These are phyloP conservation scores for Coracias cyanogaster DNA, from an alignment of 2,797 vertebrate species.

Conservation along the genomic window DNA sequence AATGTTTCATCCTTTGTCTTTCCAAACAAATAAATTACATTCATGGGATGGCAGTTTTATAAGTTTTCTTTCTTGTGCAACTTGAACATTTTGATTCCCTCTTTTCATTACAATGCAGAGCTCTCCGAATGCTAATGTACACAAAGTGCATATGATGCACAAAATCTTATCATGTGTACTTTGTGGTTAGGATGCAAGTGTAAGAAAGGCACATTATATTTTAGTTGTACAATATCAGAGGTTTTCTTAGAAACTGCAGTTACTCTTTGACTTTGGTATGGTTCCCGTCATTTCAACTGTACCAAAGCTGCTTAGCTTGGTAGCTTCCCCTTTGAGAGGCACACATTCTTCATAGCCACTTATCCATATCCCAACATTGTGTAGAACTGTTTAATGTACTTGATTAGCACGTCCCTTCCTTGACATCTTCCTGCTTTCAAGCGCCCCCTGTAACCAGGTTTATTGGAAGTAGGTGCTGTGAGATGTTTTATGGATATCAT, in stretches of 20 bases:
- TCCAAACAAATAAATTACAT: slow-evolving; percentile 68
- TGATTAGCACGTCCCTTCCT: neutral
- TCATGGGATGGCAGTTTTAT: slow-evolving; percentile 70
- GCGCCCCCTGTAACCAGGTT: fast-evolving
- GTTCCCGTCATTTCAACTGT: neutral
- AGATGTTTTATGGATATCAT: neutral
- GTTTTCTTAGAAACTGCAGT: neutral
- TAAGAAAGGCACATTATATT: neutral
- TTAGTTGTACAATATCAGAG: neutral
- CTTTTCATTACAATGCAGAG: slow-evolving; percentile 40
- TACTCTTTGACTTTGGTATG: neutral
- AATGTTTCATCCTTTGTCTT: slow-evolving; percentile 69
- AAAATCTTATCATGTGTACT: neutral
- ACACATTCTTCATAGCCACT: neutral
- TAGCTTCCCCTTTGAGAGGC: neutral
- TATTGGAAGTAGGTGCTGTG: neutral
- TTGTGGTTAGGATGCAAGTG: neutral
- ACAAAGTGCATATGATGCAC: neutral
- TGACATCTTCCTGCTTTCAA: neutral
- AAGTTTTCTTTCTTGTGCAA: slow-evolving; percentile 69
- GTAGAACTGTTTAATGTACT: neutral
- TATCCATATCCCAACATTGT: neutral
- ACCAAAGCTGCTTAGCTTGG: neutral
- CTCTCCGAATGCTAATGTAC: slow-evolving; percentile 22
- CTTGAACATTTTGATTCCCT: slow-evolving; percentile 54